Evolutionary conservation across 1,140 invertebrate species (phyloP).

Genomic region (Venustaconcha ellipsiformis): DNA sequence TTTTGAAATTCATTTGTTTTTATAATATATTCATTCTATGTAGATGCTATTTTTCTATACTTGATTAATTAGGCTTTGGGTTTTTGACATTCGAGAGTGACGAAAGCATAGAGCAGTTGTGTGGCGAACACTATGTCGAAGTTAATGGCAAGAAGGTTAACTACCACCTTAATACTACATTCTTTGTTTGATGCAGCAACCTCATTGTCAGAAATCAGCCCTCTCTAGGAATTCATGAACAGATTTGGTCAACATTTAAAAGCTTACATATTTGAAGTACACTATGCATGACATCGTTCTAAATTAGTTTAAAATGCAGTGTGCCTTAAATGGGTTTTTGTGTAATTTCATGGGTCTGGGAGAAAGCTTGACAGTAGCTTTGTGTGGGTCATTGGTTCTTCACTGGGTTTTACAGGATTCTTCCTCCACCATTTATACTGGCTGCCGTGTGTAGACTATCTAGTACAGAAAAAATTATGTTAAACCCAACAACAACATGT

Average conservation of each 20-base stretch:
- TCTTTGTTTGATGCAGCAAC: conserved; percentile 1
- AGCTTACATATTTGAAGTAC: neutral
- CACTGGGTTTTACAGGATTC: too few species aligned
- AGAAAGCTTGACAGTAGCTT: too few species aligned
- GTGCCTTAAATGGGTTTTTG: neutral
- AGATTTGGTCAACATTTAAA: conserved; percentile 4
- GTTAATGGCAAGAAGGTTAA: conserved; percentile 95
- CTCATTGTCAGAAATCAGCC: neutral
- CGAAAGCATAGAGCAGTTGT: conserved; percentile 92
- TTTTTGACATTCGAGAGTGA: conserved; percentile 97
- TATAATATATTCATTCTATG: neutral
- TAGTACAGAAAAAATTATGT: too few species aligned
- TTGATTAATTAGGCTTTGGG: conserved; percentile 84
- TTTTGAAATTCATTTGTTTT: neutral
- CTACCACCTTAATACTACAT: conserved; percentile 11
- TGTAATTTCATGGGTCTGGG: too few species aligned
- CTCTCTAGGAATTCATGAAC: conserved; percentile 11
- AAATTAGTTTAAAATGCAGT: neutral
- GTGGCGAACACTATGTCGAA: conserved; percentile 94
- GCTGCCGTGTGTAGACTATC: too few species aligned
- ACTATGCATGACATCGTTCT: conserved; percentile 4
- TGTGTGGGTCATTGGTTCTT: too few species aligned
- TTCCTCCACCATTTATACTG: too few species aligned
- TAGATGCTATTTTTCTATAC: conserved; percentile 9
- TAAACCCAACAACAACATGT: too few species aligned